Conservation (phyloP, 2,113 vertebrate genomes). For the Ctenodactylus gundi region DNA sequence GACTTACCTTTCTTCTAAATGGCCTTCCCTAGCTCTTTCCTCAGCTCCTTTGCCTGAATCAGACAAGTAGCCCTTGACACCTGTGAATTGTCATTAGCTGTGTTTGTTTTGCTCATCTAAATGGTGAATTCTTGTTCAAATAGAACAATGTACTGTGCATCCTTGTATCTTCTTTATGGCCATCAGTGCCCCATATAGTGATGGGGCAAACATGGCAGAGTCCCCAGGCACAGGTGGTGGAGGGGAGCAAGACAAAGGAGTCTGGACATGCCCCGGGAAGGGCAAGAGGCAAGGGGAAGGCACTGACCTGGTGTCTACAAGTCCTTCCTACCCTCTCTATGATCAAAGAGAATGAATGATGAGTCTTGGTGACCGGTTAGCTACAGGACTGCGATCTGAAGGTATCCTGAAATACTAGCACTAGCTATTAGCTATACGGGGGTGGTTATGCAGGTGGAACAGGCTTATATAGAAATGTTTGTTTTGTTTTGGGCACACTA, state of each 20-base stretch:
- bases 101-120: background rate
- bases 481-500: background rate
- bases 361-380: background rate
- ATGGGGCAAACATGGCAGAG: background rate
- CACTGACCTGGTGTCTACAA: background rate
- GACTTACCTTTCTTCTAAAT: background rate
- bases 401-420: background rate
- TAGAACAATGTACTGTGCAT: fast-evolving
- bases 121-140: background rate
- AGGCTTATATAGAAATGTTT: background rate
- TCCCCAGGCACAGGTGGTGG: background rate
- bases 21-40: background rate
- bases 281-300: background rate
- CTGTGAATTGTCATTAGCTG: background rate
- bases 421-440: background rate
- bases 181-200: background rate
- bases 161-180: background rate
- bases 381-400: background rate
- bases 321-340: background rate
- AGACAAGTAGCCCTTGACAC: background rate
- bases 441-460: background rate
- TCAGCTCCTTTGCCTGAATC: background rate
- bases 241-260: background rate
- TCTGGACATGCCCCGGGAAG: background rate
- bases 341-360: background rate